Evolutionary conservation across 2,797 vertebrate species (phyloP), one percentile per base, ranked within the genome.

Genomic region (Bradypodion ventrale): DNA sequence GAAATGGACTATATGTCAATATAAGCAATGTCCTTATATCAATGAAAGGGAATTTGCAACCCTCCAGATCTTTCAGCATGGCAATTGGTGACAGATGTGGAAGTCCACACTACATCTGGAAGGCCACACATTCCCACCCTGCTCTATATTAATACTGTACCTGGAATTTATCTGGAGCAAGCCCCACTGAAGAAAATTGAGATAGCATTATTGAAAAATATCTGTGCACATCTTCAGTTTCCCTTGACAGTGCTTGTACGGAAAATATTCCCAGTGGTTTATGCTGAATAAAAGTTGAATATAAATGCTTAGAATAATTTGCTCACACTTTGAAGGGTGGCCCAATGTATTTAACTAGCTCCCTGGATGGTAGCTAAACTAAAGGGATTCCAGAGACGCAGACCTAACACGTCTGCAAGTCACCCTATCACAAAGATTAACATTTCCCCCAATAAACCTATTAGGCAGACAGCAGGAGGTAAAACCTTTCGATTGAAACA

Each of bases 241-340:
- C 25, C 59, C 49, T 46, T 27, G 46, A 4, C 32, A 82, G 42
- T 44, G 29, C 40, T 16, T 42, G 37, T 8, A 10, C 29, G 60
- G 7, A n/a, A 73, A 44, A 56, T 37, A 46, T 42, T 46, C 69
- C 59, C 29, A 25, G 2, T 2, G 19, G 7, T 59, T 46, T 46
- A 59, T 63, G 69, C 59, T 21, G 21, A 63, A 46, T 56, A 84
- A 56, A 56, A 56, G 19, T 56, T 56, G 52, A 21, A 56, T 56
- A 4, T 2, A 21, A 56, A 19, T 56, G 16, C 52, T 2, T 56
- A 49, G 46, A 7, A 49, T 49, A 7, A 49, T 92, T 93, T 92
- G 89, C 88, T 93, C 89, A 85, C 84, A 89, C 89, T 37, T 23
- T 74, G 23, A 15, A 82, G 49, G n/a, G 63, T 82, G 77, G 68